phyloP scores from a whole-genome alignment of 2,797 vertebrate species.

The Lithobates pipiens region DNA sequence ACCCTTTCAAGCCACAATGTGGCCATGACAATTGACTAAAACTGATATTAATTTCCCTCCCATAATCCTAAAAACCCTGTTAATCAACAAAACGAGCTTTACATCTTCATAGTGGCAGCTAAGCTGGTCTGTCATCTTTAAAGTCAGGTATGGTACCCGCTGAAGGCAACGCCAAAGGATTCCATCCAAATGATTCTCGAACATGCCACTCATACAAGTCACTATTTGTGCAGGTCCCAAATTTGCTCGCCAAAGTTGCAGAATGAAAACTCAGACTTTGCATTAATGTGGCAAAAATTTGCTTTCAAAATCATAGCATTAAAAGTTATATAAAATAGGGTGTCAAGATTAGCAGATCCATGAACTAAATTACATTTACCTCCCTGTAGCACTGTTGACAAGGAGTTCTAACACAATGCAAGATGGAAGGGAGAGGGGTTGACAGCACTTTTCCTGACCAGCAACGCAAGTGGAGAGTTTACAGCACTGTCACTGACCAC shows the following conservation, averaged over 20 bases:
- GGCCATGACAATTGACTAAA: slow-evolving; percentile 1
- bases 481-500: no score
- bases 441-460: no score
- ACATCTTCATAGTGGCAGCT: slow-evolving; percentile 64
- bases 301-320: not conserved
- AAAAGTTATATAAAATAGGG: not conserved
- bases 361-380: no score
- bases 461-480: no score
- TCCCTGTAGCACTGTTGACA: no score
- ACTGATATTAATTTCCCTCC: slow-evolving; percentile 28
- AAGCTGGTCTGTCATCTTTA: slow-evolving; percentile 58
- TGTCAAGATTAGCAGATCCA: not conserved
- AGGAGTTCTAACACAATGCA: no score
- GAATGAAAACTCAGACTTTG: not conserved
- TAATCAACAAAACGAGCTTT: slow-evolving; percentile 70
- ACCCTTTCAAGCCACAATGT: slow-evolving; percentile 36
- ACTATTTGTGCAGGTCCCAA: slow-evolving; percentile 61
- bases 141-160: slow-evolving; percentile 57
- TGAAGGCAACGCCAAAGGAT: slow-evolving; percentile 62
- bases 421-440: no score
- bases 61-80: slow-evolving; percentile 71
- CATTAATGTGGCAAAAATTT: not conserved
- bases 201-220: slow-evolving; percentile 63
- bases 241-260: slow-evolving; percentile 10
- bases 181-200: slow-evolving; percentile 65